Evolutionary conservation across 2,113 vertebrate genomes (phyloP).

Genomic region (Chaetops frenatus): DNA sequence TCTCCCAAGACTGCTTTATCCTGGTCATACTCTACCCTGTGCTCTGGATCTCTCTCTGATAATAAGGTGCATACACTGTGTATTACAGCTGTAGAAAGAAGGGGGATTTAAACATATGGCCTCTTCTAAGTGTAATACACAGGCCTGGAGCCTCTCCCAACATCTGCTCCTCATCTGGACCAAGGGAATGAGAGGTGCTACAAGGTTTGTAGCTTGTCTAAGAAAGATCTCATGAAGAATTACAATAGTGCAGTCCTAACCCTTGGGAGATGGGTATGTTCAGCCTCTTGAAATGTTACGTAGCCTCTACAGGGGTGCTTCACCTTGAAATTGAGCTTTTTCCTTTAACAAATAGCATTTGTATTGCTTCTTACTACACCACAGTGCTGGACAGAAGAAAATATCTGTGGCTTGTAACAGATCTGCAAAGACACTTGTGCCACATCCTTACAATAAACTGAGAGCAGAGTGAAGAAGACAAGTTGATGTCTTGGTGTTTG

Average conservation of each 20-base stretch:
- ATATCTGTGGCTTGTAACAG: not conserved
- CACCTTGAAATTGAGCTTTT: not conserved
- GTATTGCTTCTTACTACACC: not conserved
- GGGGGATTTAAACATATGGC: not conserved
- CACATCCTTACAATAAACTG: not conserved
- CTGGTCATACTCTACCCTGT: not conserved
- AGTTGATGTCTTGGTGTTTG: not conserved
- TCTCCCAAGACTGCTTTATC: not conserved
- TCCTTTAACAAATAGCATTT: not conserved
- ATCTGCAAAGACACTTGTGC: not conserved
- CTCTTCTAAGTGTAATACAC: not conserved
- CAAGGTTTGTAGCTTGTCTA: not conserved
- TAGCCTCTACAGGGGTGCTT: not conserved
- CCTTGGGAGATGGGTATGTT: not conserved
- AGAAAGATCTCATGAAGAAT: slow-evolving; percentile 5
- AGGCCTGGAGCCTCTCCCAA: slow-evolving; percentile 49
- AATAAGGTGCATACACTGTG: not conserved
- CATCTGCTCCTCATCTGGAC: slow-evolving; percentile 39
- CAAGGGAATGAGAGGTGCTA: not conserved
- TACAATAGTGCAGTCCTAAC: not conserved
- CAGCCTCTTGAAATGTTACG: slow-evolving; percentile 5
- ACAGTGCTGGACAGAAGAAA: not conserved
- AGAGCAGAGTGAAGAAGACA: not conserved
- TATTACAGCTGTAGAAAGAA: slow-evolving; percentile 25
- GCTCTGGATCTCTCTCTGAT: not conserved